A percentile compares a stretch with the other conserved stretches of the same genome.
Conservation (phyloP, 2,113 vertebrate species). For the Corynorhinus townsendii region DNA sequence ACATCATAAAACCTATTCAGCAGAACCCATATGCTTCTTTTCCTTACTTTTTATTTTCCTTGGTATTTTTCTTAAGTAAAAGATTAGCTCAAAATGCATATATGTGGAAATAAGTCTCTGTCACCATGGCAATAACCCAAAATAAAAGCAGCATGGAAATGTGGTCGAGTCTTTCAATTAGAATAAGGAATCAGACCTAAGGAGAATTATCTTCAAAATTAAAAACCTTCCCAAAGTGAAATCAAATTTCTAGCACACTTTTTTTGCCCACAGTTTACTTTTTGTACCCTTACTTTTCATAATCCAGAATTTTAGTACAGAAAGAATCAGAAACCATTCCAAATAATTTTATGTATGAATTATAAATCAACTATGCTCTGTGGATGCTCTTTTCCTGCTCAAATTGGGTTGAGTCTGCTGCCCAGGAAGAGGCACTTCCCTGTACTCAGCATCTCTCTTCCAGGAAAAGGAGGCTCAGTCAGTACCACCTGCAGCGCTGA, state of each 20-base stretch:
- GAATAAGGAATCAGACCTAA: conserved; percentile 43
- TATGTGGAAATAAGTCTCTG: conserved; percentile 57
- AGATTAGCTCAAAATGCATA: conserved; percentile 63
- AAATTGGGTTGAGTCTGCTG: neutral
- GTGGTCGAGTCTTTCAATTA: conserved; percentile 8
- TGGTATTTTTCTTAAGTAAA: conserved; percentile 52
- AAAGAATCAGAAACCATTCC: neutral
- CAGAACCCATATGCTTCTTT: conserved; percentile 28
- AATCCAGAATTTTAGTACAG: neutral
- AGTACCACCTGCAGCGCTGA: neutral
- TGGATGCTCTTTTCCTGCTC: neutral
- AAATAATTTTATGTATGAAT: neutral
- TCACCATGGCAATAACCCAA: conserved; percentile 73
- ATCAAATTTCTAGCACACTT: neutral
- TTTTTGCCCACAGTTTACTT: neutral
- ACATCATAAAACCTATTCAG: conserved; percentile 24
- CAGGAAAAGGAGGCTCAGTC: neutral
- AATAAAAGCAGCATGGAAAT: conserved; percentile 64
- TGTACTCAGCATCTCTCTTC: neutral
- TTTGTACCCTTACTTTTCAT: neutral
- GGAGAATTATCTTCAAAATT: conserved; percentile 53
- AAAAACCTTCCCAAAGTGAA: conserved; percentile 25
- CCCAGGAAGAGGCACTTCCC: neutral
- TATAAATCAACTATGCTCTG: neutral
- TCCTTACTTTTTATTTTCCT: neutral